phyloP scores from a whole-genome alignment of 1,140 invertebrate species.

The Drosophila elegans region DNA sequence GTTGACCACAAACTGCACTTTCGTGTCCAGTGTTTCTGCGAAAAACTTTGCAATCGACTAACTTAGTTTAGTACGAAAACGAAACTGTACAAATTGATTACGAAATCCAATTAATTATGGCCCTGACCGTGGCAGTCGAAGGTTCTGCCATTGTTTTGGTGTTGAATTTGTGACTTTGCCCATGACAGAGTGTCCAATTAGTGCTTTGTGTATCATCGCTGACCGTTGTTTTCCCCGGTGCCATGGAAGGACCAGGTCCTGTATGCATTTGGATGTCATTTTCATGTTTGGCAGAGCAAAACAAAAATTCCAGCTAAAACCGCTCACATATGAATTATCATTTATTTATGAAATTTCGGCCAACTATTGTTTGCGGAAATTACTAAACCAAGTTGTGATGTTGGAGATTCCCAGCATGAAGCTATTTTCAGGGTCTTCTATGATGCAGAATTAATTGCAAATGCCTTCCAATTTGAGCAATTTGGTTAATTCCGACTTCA shows the following conservation, averaged over 20 bases:
- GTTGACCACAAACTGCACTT: neutral
- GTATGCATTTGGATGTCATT: neutral
- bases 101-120: constrained; percentile 52
- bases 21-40: neutral
- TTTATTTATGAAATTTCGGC: too few species aligned
- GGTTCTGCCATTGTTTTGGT: constrained; percentile 12
- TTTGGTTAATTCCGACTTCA: neutral
- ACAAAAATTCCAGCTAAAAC: too few species aligned
- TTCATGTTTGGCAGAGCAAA: too few species aligned
- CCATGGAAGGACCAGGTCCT: constrained; percentile 4
- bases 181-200: constrained; percentile 42
- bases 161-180: constrained; percentile 9
- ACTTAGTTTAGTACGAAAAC: constrained; percentile 45
- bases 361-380: too few species aligned
- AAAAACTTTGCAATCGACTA: constrained; percentile 37
- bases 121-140: constrained; percentile 4
- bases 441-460: neutral
- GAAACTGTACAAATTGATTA: constrained; percentile 55
- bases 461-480: constrained; percentile 1
- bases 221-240: constrained; percentile 11
- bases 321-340: too few species aligned
- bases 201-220: constrained; percentile 22
- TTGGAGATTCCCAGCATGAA: too few species aligned
- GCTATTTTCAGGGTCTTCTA: too few species aligned
- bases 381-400: too few species aligned